Base-by-base conservation (phyloP, 2,797 vertebrate genomes). In the Monodelphis domestica region DNA sequence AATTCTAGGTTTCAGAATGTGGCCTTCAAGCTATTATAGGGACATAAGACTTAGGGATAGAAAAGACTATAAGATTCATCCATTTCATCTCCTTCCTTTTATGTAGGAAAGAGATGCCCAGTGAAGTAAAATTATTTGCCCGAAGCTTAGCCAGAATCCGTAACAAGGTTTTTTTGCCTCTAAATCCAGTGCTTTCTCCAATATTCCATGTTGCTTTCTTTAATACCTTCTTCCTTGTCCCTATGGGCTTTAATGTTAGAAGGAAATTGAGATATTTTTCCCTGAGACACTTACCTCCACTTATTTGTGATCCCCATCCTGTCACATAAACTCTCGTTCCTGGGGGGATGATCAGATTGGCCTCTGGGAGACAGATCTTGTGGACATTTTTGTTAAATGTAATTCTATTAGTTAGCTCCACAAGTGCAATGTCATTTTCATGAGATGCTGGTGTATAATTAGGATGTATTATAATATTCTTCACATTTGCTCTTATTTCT, bases 351-450 rank as follows among this genome's bases (percentile, higher is more conserved):
- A 7, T 93, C 57, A 96, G 96, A 7, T 87, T 94, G 15, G 95
- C 70, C 2, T 87, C 93, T 33, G 97, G 97, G 54, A 97, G 97
- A 95, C 97, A 97, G 14, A 97, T 95, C 0, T 28, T 96, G 24
- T 90, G 96, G 84, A 97, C 96, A 55, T 94, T 91, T 94, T 26
- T 96, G 91, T 51, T 94, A 89, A 96, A 97, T 33, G 30, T 6
- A 24, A 97, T 1, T 33, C 5, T 55, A 63, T 5, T 0, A 0
- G 55, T 84, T 91, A 97, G 97, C 87, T 90, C 87, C 38, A 97
- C 54, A 45, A 50, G 87, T 94, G 97, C 97, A 88, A 97, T 97
- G 53, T 97, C 97, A 12, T 97, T 97, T 91, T 97, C 96, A 57
- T 95, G 96, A 88, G 91, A 90, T 88, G 1, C 0, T 52, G 30